Conservation (phyloP, 2,888 invertebrate species). For the Onthophagus sagittarius region DNA sequence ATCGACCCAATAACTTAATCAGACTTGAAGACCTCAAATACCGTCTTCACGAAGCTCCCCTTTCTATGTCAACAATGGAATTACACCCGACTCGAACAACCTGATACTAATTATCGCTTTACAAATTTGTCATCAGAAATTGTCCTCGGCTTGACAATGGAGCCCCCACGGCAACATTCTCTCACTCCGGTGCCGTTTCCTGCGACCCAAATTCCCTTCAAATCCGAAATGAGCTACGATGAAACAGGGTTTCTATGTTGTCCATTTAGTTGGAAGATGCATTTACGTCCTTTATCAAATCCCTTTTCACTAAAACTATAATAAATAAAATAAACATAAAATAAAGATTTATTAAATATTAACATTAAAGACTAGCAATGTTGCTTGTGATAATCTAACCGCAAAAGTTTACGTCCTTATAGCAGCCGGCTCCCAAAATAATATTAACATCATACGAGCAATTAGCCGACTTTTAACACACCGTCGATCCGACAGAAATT, state of each 20-base stretch:
- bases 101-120: not conserved
- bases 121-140: not conserved
- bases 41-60: not conserved
- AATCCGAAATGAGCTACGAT: not conserved
- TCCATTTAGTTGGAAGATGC: too few species aligned
- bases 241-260: not conserved
- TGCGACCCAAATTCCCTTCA: not conserved
- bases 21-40: not conserved
- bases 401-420: not conserved
- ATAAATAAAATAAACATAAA: too few species aligned
- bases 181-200: not conserved
- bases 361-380: too few species aligned
- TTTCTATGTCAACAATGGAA: not conserved
- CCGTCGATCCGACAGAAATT: not conserved
- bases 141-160: not conserved
- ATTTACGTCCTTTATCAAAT: too few species aligned
- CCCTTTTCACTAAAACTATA: too few species aligned
- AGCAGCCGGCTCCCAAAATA: not conserved
- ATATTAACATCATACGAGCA: not conserved
- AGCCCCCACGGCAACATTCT: not conserved
- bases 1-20: not conserved
- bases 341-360: too few species aligned
- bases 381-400: too few species aligned
- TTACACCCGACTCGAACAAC: not conserved
- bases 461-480: not conserved